phyloP scores from a whole-genome alignment of 2,113 vertebrate genomes.

The Arenaria interpres region DNA sequence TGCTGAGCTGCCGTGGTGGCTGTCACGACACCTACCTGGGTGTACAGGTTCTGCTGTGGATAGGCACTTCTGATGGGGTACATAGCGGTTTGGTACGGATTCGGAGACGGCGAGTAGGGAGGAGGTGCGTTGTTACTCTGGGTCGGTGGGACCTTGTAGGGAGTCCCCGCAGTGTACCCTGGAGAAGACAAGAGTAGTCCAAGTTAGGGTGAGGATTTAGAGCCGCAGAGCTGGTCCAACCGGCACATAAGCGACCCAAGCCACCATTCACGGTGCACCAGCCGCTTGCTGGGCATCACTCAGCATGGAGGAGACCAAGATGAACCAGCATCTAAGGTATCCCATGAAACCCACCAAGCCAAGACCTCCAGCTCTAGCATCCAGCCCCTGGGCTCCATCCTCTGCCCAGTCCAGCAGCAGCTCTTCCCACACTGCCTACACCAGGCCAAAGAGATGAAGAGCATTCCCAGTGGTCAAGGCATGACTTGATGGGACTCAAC shows the following conservation, averaged over 20 bases:
- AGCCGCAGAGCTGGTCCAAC: neutral
- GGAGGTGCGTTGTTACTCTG: constrained; percentile 96
- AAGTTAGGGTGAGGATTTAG: neutral
- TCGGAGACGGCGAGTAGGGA: constrained; percentile 94
- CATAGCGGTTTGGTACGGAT: constrained; percentile 95
- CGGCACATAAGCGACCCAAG: fast-evolving
- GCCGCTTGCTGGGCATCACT: neutral
- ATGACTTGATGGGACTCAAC: neutral
- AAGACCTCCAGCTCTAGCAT: neutral
- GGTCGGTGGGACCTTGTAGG: constrained; percentile 97
- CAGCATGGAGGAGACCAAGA: neutral
- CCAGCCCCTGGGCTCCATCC: neutral
- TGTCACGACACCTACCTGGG: constrained; percentile 82
- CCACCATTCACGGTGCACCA: fast-evolving
- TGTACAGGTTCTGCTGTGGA: constrained; percentile 96
- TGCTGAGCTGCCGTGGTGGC: fast-evolving
- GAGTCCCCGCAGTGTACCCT: constrained; percentile 96
- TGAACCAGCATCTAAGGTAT: neutral
- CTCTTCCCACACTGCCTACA: neutral
- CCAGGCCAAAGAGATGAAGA: neutral
- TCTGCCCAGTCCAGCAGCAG: neutral
- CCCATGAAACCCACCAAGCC: neutral
- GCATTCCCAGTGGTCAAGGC: neutral
- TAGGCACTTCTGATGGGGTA: constrained; percentile 99
- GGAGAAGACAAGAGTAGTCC: neutral